phyloP scores from a whole-genome alignment of 2,888 invertebrate genomes.

The Amiota minor region DNA sequence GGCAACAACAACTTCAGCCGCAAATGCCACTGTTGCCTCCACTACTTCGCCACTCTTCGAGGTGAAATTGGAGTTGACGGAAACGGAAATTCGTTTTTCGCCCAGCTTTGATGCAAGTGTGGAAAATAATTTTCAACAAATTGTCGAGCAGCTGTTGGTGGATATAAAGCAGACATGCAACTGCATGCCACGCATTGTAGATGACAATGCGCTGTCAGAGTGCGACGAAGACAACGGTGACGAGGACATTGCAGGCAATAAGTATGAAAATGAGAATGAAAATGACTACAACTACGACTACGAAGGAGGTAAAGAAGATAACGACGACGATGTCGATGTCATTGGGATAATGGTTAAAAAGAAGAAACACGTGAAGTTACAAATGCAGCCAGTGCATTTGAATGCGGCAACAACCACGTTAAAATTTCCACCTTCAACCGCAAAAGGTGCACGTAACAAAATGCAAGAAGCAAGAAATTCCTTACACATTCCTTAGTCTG shows the following conservation, averaged over 20 bases:
- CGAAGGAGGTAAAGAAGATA: slow-evolving; percentile 7
- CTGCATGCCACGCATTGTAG: slow-evolving; percentile 80
- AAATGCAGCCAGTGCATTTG: slow-evolving; percentile 12
- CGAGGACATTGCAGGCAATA: slow-evolving; percentile 31
- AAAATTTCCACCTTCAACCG: slow-evolving; percentile 21
- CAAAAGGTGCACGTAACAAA: slow-evolving; percentile 33
- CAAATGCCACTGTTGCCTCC: slow-evolving; percentile 31
- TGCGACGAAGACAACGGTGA: slow-evolving; percentile 41
- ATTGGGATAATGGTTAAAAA: slow-evolving; percentile 12
- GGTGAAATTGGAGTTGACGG: slow-evolving; percentile 82
- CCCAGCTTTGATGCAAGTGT: slow-evolving; percentile 83
- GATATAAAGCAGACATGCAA: slow-evolving; percentile 86
- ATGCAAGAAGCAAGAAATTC: background rate
- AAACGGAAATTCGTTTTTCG: slow-evolving; percentile 81
- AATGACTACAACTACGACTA: slow-evolving; percentile 26
- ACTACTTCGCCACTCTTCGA: slow-evolving; percentile 80
- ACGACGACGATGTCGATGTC: slow-evolving; percentile 23
- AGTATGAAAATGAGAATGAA: slow-evolving; percentile 24
- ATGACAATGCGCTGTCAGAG: slow-evolving; percentile 74
- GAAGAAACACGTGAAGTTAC: slow-evolving; percentile 6
- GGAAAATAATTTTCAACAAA: slow-evolving; percentile 80
- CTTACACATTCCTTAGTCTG: background rate
- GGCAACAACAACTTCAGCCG: slow-evolving; percentile 31
- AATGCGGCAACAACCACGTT: slow-evolving; percentile 12
- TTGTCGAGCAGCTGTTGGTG: slow-evolving; percentile 82